Evolutionary conservation across 2,113 vertebrate species (phyloP).

Genomic region (Choloepus hoffmanni): DNA sequence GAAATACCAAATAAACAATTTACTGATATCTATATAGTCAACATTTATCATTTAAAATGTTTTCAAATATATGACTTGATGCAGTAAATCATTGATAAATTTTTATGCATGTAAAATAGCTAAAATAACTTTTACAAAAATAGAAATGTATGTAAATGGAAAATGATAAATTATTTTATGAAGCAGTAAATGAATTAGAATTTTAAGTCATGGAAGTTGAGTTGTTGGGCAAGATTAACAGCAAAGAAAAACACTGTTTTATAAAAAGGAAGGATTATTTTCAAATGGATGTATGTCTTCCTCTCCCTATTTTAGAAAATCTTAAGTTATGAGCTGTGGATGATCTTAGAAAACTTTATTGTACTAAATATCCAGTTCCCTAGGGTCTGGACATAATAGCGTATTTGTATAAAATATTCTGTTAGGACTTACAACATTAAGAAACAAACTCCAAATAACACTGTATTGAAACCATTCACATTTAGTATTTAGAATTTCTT

Average conservation of each 20-base stretch:
- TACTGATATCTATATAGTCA: background rate
- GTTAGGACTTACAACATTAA: background rate
- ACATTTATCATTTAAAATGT: constrained; percentile 36
- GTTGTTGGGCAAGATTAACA: constrained; percentile 8
- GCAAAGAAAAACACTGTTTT: background rate
- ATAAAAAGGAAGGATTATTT: constrained; percentile 17
- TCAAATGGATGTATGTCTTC: background rate
- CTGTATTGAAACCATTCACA: background rate
- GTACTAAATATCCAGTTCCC: constrained; percentile 15
- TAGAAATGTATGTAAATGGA: constrained; percentile 6
- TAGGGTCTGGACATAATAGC: constrained; percentile 18
- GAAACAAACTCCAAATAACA: constrained; percentile 10
- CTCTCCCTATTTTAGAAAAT: constrained; percentile 9
- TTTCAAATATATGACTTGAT: constrained; percentile 32
- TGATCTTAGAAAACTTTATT: constrained; percentile 45
- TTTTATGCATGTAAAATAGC: constrained; percentile 39
- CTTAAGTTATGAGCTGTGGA: background rate
- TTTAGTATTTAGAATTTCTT: constrained; percentile 21
- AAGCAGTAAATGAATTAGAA: background rate
- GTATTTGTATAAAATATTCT: constrained; percentile 37
- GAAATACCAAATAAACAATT: background rate
- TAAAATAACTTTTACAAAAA: constrained; percentile 37
- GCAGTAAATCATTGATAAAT: background rate
- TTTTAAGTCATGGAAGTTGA: background rate
- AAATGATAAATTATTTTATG: constrained; percentile 4